Conservation (phyloP, 1,140 invertebrate species). For the Papilio polyxenes region DNA sequence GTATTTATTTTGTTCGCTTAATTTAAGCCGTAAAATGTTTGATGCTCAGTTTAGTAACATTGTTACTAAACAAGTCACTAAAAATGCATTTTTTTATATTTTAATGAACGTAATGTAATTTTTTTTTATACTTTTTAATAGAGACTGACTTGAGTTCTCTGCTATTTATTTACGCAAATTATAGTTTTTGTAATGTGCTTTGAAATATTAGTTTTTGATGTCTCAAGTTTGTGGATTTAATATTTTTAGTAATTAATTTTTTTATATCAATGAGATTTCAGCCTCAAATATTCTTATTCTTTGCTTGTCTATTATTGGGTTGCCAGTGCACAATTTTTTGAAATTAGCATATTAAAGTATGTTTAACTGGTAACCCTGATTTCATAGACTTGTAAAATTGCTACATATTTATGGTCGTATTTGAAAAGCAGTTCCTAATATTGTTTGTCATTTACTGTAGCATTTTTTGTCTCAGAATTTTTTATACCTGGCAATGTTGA, state of each 20-base stretch:
- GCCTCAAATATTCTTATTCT: constrained; percentile 1
- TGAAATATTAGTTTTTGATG: background rate
- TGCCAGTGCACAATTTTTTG: constrained; percentile 16
- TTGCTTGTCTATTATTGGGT: constrained; percentile 21
- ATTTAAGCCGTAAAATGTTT: constrained; percentile 50
- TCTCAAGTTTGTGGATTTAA: constrained; percentile 11
- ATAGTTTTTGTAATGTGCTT: background rate
- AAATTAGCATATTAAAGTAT: background rate
- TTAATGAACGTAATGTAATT: constrained; percentile 31
- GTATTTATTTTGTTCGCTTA: constrained; percentile 69
- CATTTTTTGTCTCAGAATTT: constrained; percentile 29
- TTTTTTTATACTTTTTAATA: constrained; percentile 11
- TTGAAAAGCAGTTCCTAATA: constrained; percentile 36
- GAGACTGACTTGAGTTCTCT: background rate
- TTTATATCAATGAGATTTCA: constrained; percentile 1
- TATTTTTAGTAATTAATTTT: constrained; percentile 25
- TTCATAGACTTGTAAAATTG: background rate
- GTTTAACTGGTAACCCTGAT: constrained; percentile 1
- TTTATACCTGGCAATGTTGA: constrained; percentile 36
- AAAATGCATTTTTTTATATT: constrained; percentile 44
- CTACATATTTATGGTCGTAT: constrained; percentile 2
- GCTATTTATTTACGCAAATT: background rate
- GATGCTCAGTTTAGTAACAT: constrained; percentile 34
- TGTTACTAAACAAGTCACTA: constrained; percentile 44
- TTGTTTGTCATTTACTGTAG: constrained; percentile 28